A percentile compares a stretch with the other conserved stretches of the same genome.
Conservation (phyloP, 2,888 invertebrate genomes). For the Xestia xanthographa region DNA sequence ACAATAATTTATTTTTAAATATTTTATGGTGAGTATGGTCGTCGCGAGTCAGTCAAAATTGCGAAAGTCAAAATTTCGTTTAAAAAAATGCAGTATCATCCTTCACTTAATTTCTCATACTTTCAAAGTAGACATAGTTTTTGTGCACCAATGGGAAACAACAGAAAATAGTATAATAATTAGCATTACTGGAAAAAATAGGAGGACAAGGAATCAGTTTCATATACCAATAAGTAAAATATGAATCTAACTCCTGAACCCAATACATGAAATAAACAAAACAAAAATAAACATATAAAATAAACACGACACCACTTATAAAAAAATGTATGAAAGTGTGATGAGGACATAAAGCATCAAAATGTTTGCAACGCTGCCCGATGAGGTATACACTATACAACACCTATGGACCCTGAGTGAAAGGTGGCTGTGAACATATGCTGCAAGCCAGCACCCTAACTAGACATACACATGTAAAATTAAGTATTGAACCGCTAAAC, state of each 20-base stretch:
- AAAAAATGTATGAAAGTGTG: slow-evolving; percentile 28
- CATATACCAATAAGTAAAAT: neutral
- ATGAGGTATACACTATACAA: slow-evolving; percentile 25
- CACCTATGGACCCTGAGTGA: slow-evolving; percentile 20
- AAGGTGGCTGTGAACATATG: slow-evolving; percentile 52
- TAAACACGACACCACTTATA: slow-evolving; percentile 38
- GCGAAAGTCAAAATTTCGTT: neutral
- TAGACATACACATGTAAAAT: neutral
- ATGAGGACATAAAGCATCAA: slow-evolving; percentile 38
- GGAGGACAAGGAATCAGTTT: slow-evolving; percentile 1
- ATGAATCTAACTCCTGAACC: neutral
- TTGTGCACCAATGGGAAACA: slow-evolving; percentile 26
- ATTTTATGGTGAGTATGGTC: neutral
- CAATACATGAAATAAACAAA: slow-evolving; percentile 9
- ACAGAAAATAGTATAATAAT: slow-evolving; percentile 19
- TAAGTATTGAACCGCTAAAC: slow-evolving; percentile 27
- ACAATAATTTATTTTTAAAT: neutral
- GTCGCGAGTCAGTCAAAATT: neutral
- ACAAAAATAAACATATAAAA: slow-evolving; percentile 22
- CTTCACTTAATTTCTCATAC: slow-evolving; percentile 13
- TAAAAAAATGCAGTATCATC: neutral
- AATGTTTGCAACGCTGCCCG: slow-evolving; percentile 60
- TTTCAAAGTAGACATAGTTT: slow-evolving; percentile 26
- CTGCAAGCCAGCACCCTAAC: neutral
- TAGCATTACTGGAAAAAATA: slow-evolving; percentile 25